Conservation (phyloP, 1,140 invertebrate species). For the Leptestheria dahalacensis region DNA sequence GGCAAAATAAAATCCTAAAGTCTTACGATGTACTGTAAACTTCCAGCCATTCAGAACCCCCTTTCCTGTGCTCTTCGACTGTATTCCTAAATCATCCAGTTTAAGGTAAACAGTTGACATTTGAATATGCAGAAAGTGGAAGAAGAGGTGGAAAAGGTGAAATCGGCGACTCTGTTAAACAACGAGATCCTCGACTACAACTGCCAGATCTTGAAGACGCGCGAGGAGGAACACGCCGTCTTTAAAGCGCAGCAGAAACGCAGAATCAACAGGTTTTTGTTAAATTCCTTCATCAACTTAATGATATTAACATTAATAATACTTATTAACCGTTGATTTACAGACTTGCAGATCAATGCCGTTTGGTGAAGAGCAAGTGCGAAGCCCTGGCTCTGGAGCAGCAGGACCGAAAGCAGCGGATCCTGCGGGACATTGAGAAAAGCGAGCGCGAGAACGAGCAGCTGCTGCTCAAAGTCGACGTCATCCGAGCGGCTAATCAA, state of each 20-base stretch:
- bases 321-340: background rate
- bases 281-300: too few relatives aligned
- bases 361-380: background rate
- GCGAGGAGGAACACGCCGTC: constrained; percentile 71
- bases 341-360: background rate
- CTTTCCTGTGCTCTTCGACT: too few relatives aligned
- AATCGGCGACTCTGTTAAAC: constrained; percentile 52
- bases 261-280: constrained; percentile 42
- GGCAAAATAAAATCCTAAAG: too few relatives aligned
- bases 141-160: constrained; percentile 57
- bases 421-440: background rate
- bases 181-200: constrained; percentile 77
- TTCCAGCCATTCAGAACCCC: too few relatives aligned
- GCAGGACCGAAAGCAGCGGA: background rate
- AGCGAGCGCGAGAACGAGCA: background rate
- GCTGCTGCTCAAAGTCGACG: background rate
- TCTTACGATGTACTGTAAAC: too few relatives aligned
- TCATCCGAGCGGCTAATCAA: background rate
- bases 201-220: constrained; percentile 62
- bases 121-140: constrained; percentile 28
- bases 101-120: background rate
- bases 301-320: background rate
- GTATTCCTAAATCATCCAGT: background rate
- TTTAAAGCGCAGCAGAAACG: constrained; percentile 67
- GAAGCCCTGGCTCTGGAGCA: background rate